Base-by-base conservation (phyloP, 2,797 vertebrate species). In the Ctenosaura bakeri region DNA sequence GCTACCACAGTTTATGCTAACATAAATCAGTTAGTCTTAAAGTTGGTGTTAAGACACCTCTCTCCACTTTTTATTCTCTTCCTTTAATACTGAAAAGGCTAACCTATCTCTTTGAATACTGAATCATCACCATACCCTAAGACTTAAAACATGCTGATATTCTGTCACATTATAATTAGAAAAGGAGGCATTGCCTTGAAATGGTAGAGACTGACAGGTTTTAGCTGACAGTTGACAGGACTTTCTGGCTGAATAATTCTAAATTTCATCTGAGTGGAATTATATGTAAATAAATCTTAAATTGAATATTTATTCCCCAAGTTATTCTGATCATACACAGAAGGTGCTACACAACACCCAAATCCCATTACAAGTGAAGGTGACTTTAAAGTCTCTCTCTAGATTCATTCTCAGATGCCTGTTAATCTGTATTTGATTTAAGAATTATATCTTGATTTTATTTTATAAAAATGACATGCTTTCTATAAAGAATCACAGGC, bases 211-310 rank as follows among this genome's bases (percentile, higher is more conserved):
- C 38, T 80, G 73, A 89, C 74, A 95, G 62, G 79, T 93, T 90
- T 92, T 74, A 91, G 38, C 73, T 82, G 85, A 4, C 83, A 85
- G 86, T 62, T 93, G 93, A 92, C 26, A 92, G 42, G 50, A 88
- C 32, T 92, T 87, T 91, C 8, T 92, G 89, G 76, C 74, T 91
- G 81, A 92, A 81, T 89, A 90, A 54, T 12, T 87, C 82, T 88
- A 92, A 91, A 87, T 79, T 78, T 9, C 56, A 92, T 0, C 81
- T 85, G 56, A 90, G 77, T 76, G 76, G 85, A 86, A 79, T 91
- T 92, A 88, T 91, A 88, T 83, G 83, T 76, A 89, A 93, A 87
- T 88, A 94, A 94, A 95, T 85, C 86, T 76, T 46, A 82, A 56
- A 38, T 24, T 88, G 91, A 90, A 90, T 82, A 94, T 93, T 93